Base-by-base conservation (phyloP, 2,888 invertebrate genomes). In the Vesta saturnalis region DNA sequence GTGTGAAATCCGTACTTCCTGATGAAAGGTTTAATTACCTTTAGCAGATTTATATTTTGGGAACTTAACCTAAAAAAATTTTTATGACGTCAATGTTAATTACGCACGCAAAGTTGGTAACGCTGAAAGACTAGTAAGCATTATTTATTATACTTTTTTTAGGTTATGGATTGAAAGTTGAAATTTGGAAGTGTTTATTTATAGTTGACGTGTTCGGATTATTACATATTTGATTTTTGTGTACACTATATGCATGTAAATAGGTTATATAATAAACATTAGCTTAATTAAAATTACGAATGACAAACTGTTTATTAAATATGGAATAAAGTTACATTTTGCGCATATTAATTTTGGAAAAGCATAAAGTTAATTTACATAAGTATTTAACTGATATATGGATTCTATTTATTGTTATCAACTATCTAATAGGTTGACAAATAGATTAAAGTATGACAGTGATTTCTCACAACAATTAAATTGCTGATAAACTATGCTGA, bases 361-460 rank as follows among this genome's bases (percentile, higher is more conserved):
- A 6, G 39, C 39, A n/a, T 1, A n/a, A 12, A 3, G 39, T 39
- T 39, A 39, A 39, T 39, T 39, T 4, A 39, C n/a, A n/a, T 39
- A 3, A n/a, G 8, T 23, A 23, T 8, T 23, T 23, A 23, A 23
- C 3, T 8, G 23, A 23, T 23, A 23, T 3, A 39, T 39, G 39
- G 8, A 39, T 39, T 39, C n/a, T 39, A 39, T n/a, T 39, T 39
- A 39, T 39, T 39, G 39, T 39, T 39, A n/a, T 3, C 39, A n/a
- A n/a, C 8, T n/a, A 8, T 39, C 39, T 39, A 39, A 39, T 39
- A 39, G n/a, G 12, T n/a, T 39, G 8, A 39, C 39, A 39, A 39
- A 39, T n/a, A 39, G 39, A 39, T 39, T n/a, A 39, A n/a, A n/a
- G 39, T n/a, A 39, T n/a, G 39, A 39, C 39, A 39, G 39, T n/a